Evolutionary conservation across 1,140 invertebrate genomes (phyloP).

Genomic region (Cyrtorhinus lividipennis): DNA sequence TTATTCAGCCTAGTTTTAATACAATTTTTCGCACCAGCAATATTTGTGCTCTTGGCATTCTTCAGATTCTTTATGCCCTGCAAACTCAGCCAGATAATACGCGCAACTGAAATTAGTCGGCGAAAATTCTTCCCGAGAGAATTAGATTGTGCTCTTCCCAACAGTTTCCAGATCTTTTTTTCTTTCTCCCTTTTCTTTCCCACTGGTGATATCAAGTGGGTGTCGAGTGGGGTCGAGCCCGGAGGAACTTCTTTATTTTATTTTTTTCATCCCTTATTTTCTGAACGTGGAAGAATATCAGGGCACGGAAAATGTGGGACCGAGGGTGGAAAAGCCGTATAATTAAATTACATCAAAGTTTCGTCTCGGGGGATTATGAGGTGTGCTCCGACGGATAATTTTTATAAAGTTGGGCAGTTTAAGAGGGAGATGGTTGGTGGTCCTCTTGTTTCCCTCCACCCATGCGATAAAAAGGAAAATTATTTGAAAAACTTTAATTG

Average conservation of each 20-base stretch:
- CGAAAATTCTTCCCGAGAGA: neutral
- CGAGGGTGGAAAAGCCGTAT: neutral
- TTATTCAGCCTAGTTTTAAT: too few species aligned
- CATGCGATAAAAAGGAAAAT: neutral
- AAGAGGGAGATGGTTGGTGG: neutral
- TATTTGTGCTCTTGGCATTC: neutral
- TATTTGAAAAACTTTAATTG: neutral
- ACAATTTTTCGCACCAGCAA: too few species aligned
- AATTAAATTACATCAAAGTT: neutral
- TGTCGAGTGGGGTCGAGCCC: neutral
- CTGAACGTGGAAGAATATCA: neutral
- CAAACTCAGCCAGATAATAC: too few species aligned
- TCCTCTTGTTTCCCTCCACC: neutral
- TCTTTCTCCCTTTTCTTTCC: too few species aligned
- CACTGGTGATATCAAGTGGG: neutral
- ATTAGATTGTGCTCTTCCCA: neutral
- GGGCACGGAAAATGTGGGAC: neutral
- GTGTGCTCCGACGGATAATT: neutral
- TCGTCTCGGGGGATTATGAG: neutral
- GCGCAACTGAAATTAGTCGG: neutral
- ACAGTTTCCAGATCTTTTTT: neutral
- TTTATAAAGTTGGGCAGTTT: neutral
- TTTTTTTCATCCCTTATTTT: too few species aligned
- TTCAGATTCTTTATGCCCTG: neutral
- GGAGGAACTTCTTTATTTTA: too few species aligned